phyloP scores from a whole-genome alignment of 1,140 invertebrate species.

The Meteorus sp. region DNA sequence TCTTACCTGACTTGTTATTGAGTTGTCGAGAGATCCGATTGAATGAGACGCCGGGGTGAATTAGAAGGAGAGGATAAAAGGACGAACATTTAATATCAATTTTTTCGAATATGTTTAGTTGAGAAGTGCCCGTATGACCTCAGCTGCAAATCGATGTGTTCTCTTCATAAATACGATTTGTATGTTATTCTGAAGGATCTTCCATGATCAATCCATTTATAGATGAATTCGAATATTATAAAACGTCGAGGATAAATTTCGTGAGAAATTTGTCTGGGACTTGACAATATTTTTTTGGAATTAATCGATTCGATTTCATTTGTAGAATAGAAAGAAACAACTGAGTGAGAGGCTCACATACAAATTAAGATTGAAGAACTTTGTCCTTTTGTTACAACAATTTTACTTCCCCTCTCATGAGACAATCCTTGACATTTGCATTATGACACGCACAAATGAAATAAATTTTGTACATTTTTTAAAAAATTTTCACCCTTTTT shows the following conservation, averaged over 20 bases:
- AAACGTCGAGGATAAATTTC: no score
- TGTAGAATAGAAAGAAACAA: no score
- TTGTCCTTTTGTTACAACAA: slow-evolving; percentile 30
- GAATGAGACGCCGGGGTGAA: slow-evolving; percentile 6
- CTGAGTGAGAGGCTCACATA: no score
- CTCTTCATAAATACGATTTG: no score
- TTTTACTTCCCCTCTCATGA: slow-evolving; percentile 38
- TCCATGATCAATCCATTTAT: no score
- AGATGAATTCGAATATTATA: no score
- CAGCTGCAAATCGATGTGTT: slow-evolving; percentile 47
- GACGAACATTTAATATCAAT: slow-evolving; percentile 40
- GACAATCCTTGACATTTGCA: slow-evolving; percentile 42
- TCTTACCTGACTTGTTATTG: slow-evolving; percentile 43
- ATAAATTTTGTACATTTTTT: slow-evolving; percentile 49
- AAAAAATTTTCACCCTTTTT: slow-evolving; percentile 38
- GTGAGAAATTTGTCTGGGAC: no score
- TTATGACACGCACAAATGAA: slow-evolving; percentile 41
- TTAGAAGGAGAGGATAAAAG: slow-evolving; percentile 19
- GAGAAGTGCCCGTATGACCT: slow-evolving; percentile 49
- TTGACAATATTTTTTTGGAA: no score
- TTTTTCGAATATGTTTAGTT: slow-evolving; percentile 38
- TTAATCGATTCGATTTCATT: no score
- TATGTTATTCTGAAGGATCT: no score
- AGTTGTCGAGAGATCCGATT: background rate
- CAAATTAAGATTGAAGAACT: no score